A percentile compares a stretch with the other conserved stretches of the same genome.
These are phyloP conservation scores for Pseudorhombus dupliciocellatus DNA, from an alignment of 2,113 vertebrate genomes.

Conservation along the genomic window DNA sequence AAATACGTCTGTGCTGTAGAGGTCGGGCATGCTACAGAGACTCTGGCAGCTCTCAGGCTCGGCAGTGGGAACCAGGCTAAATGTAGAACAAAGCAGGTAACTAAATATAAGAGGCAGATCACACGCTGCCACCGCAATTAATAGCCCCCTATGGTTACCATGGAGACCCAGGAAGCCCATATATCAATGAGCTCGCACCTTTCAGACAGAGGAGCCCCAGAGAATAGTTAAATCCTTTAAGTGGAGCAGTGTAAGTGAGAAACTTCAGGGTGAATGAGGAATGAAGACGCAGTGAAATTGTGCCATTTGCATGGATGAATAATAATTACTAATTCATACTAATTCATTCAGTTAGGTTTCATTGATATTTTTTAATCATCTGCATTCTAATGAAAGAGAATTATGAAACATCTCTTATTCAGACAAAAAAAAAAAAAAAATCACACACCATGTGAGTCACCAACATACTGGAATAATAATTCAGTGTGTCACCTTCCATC, in stretches of 20 bases:
- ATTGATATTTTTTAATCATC: too few relatives aligned
- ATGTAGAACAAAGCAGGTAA: constrained; percentile 52
- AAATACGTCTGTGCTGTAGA: constrained; percentile 40
- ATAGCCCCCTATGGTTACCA: constrained; percentile 50
- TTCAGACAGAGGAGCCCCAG: neutral
- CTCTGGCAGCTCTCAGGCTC: constrained; percentile 24
- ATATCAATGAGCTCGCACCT: constrained; percentile 9
- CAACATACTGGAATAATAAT: too few relatives aligned
- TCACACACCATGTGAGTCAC: too few relatives aligned
- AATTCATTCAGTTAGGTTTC: too few relatives aligned
- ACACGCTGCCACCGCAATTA: constrained; percentile 42
- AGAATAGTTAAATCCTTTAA: neutral
- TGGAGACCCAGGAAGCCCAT: constrained; percentile 54
- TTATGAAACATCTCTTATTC: too few relatives aligned
- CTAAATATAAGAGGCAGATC: constrained; percentile 53
- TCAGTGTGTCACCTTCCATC: too few relatives aligned
- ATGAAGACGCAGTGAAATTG: neutral
- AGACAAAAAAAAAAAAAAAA: too few relatives aligned
- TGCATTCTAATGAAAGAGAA: too few relatives aligned
- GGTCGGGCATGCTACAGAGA: constrained; percentile 36
- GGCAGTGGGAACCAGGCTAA: constrained; percentile 33
- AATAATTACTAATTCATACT: too few relatives aligned
- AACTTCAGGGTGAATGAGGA: neutral
- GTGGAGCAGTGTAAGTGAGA: constrained; percentile 4
- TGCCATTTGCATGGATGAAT: too few relatives aligned